Conservation (phyloP, 2,888 invertebrate species). For the Patella caerulea region DNA sequence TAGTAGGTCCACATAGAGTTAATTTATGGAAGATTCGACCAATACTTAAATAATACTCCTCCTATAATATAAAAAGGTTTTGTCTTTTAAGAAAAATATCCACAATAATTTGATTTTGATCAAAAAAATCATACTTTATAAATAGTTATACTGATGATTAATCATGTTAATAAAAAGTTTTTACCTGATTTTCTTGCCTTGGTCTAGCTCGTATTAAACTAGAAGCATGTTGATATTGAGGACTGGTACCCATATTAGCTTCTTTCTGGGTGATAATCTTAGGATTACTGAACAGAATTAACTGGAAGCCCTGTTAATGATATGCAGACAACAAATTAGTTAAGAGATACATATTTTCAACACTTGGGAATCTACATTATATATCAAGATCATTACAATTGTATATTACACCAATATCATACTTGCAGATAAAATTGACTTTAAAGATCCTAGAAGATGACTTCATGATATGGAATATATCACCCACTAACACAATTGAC, state of each 20-base stretch:
- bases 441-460: too few relatives aligned
- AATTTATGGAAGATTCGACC: constrained; percentile 96
- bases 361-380: too few relatives aligned
- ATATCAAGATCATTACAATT: too few relatives aligned
- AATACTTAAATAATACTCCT: constrained; percentile 89
- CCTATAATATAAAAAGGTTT: constrained; percentile 42
- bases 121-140: neutral
- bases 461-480: too few relatives aligned
- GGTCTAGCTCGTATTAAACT: constrained; percentile 48
- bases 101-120: neutral
- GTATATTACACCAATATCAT: too few relatives aligned
- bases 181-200: constrained; percentile 32
- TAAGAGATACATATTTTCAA: neutral
- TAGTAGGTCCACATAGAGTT: constrained; percentile 87
- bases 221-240: constrained; percentile 45
- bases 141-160: neutral
- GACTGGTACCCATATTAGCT: constrained; percentile 42
- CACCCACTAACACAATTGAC: too few relatives aligned
- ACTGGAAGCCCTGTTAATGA: constrained; percentile 64
- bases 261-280: constrained; percentile 21
- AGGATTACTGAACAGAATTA: constrained; percentile 50
- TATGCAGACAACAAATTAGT: neutral
- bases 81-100: neutral
- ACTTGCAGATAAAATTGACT: too few relatives aligned
- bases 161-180: neutral